Evolutionary conservation across 2,797 vertebrate genomes (phyloP).

Genomic region (Coregonus suidteri): DNA sequence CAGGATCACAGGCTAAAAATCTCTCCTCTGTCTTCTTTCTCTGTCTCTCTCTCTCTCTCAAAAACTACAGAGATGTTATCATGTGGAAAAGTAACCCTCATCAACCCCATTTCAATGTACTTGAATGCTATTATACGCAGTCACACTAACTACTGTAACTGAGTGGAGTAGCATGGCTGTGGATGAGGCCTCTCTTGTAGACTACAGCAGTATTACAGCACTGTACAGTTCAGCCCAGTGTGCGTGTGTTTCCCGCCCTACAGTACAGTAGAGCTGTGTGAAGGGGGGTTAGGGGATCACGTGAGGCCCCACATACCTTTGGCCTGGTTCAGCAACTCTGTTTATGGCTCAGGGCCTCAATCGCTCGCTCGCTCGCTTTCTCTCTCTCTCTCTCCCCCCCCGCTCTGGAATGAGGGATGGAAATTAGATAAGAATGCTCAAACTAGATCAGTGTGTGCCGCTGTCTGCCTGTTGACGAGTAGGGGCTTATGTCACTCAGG

Average conservation of each 20-base stretch:
- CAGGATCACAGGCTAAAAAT: constrained; percentile 37
- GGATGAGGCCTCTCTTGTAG: not conserved
- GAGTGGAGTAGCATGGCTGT: not conserved
- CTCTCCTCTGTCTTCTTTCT: constrained; percentile 2
- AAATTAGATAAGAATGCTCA: constrained; percentile 48
- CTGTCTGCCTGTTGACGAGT: not conserved
- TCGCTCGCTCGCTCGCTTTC: constrained; percentile 16
- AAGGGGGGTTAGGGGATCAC: constrained; percentile 45
- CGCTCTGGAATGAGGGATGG: constrained; percentile 56
- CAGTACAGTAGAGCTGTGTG: constrained; percentile 25
- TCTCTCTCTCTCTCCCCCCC: constrained; percentile 20
- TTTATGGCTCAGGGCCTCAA: constrained; percentile 39
- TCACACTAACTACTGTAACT: too few species aligned
- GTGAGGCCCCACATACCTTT: constrained; percentile 59
- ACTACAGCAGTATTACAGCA: not conserved
- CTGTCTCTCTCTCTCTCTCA: not conserved
- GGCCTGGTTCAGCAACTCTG: constrained; percentile 51
- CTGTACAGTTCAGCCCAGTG: not conserved
- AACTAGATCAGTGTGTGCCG: constrained; percentile 67
- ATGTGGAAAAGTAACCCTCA: too few species aligned
- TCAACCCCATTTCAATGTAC: too few species aligned
- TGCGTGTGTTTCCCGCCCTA: constrained; percentile 19
- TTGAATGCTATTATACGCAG: too few species aligned
- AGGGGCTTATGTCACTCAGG: constrained; percentile 17
- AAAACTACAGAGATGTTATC: too few species aligned